Percentiles rank a stretch among this genome's conserved stretches.
These are phyloP conservation scores for Leucopternis melanops DNA, from an alignment of 2,113 vertebrate genomes.

Conservation along the genomic window DNA sequence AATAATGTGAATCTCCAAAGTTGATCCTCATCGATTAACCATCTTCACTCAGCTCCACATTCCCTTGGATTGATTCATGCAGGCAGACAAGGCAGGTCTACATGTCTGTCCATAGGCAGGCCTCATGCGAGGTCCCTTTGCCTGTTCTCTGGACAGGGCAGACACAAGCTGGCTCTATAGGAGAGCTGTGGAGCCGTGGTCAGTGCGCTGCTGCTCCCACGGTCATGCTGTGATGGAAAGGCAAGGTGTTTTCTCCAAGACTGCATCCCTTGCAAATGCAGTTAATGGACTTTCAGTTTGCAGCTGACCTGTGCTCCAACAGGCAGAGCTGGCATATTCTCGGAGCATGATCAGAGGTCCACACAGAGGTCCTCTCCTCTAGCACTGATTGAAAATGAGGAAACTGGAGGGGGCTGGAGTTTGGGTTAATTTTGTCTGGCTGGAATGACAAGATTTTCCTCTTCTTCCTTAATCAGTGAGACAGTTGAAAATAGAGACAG, in stretches of 20 bases:
- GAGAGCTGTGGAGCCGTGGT: background rate
- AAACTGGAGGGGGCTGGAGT: background rate
- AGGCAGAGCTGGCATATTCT: background rate
- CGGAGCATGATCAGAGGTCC: fast-evolving
- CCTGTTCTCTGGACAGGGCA: fast-evolving
- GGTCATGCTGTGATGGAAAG: fast-evolving
- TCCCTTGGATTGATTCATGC: background rate
- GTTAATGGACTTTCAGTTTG: no score
- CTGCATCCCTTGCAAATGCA: background rate
- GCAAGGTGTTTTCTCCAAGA: background rate
- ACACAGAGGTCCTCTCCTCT: background rate
- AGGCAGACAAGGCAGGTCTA: background rate
- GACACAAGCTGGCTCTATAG: background rate
- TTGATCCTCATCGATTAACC: fast-evolving
- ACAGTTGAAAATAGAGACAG: background rate
- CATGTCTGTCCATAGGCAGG: fast-evolving
- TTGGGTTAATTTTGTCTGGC: background rate
- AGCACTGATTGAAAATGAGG: background rate
- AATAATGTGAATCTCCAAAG: background rate
- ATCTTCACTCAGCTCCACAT: background rate
- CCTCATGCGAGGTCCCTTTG: background rate
- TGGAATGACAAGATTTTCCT: background rate
- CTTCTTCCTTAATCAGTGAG: background rate
- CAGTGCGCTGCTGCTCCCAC: background rate
- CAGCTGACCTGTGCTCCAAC: background rate